Base-by-base conservation (phyloP, 2,113 vertebrate genomes). In the Platysteira castanea region DNA sequence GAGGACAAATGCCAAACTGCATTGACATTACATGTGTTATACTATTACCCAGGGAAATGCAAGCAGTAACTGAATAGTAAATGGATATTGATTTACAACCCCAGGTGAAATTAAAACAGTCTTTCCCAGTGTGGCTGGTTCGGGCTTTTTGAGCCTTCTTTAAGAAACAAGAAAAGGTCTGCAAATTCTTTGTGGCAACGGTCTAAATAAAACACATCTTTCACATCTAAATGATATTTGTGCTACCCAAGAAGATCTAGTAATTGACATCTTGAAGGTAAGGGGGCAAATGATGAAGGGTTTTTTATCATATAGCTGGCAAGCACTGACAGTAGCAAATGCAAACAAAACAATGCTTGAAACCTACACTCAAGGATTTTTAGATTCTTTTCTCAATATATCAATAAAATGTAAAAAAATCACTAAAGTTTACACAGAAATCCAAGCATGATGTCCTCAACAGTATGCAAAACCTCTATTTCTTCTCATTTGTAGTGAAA, bases 61-160 rank as follows among this genome's bases (percentile, higher is more conserved):
- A 89, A 81, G 88, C 90, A 94, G 94, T 85, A 89, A 90, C 96
- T 85, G 93, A 94, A 98, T 97, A 95, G 96, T 91, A 97, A 96
- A 98, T 97, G 89, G 95, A 27, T 96, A 98, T 98, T 89, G 97
- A 98, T 98, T 98, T 96, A 97, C 15, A 70, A 96, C 87, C 96
- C 96, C 94, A 97, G 69, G 93, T 97, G 96, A 97, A 97, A 98
- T 96, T 93, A 94, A 95, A 97, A 79, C 49, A 93, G 95, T 82
- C 96, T 82, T 77, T 93, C 80, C 87, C 46, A 47, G 83, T 18
- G 75, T 80, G 78, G 65, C 57, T 87, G 68, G 83, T 63, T 39
- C 26, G 39, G 59, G 70, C 56, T 67, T 76, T 94, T 93, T 91
- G 89, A 86, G 68, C 81, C 56, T 67, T 39, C 71, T 53, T 50